These are phyloP conservation scores for Cuniculus paca DNA, from an alignment of 2,797 vertebrate species.

Conservation along the genomic window DNA sequence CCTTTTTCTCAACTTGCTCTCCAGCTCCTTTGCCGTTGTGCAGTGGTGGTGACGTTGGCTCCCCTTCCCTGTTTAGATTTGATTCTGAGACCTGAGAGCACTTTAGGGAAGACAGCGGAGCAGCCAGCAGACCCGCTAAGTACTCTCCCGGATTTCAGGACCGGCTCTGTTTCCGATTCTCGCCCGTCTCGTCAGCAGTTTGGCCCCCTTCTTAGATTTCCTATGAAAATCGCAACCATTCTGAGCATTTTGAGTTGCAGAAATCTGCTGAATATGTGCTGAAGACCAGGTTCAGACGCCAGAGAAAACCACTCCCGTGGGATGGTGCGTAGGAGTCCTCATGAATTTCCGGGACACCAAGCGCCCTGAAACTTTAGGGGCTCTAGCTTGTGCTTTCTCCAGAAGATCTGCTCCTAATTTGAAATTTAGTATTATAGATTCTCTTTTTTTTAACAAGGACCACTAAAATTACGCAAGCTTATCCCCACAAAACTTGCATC, in stretches of 20 bases:
- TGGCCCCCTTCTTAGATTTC: neutral
- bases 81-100: neutral
- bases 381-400: neutral
- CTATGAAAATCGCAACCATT: neutral
- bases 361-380: neutral
- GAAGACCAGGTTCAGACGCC: neutral
- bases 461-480: neutral
- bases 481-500: neutral
- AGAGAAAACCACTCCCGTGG: neutral
- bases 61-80: neutral
- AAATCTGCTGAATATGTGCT: neutral
- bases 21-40: neutral
- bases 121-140: accelerated
- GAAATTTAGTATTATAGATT: neutral
- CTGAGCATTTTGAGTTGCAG: neutral
- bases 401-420: neutral
- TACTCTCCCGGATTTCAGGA: neutral
- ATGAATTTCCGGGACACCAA: neutral
- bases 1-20: neutral
- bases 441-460: neutral
- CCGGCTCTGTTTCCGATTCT: neutral
- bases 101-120: neutral
- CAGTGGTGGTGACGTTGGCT: neutral
- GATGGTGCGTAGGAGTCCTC: neutral
- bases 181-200: neutral